Percentiles rank a stretch among this genome's conserved stretches.
Evolutionary conservation across 2,888 invertebrate species (phyloP).

Genomic region (Dynastes maya): DNA sequence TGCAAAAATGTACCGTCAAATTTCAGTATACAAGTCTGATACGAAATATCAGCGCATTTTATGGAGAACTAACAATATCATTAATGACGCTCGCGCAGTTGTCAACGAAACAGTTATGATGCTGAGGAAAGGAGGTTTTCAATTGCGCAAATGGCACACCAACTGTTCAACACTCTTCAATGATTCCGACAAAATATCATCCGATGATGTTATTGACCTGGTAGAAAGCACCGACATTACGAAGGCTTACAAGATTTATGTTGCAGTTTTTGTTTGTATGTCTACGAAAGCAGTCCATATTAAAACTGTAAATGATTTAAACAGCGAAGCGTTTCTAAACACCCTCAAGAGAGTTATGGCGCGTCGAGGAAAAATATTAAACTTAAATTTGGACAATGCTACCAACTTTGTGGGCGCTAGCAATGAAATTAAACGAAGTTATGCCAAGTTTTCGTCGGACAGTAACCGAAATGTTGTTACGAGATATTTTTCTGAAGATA

Average conservation of each 20-base stretch:
- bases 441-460: too few species aligned
- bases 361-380: too few species aligned
- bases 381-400: too few species aligned
- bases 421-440: too few species aligned
- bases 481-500: neutral
- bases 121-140: neutral
- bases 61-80: neutral
- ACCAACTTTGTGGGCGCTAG: too few species aligned
- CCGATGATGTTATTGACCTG: neutral
- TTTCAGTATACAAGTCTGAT: conserved; percentile 1
- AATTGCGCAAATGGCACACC: neutral
- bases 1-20: conserved; percentile 27
- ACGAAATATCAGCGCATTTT: conserved; percentile 12
- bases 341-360: too few species aligned
- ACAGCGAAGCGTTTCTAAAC: too few species aligned
- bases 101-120: neutral
- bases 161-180: neutral
- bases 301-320: conserved; percentile 19
- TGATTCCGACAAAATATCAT: neutral
- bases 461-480: too few species aligned
- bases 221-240: neutral
- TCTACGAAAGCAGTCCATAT: conserved; percentile 29
- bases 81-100: neutral
- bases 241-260: too few species aligned
- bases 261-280: conserved; percentile 23